These are phyloP conservation scores for Athetis lepigone DNA, from an alignment of 2,888 invertebrate species.

Conservation along the genomic window DNA sequence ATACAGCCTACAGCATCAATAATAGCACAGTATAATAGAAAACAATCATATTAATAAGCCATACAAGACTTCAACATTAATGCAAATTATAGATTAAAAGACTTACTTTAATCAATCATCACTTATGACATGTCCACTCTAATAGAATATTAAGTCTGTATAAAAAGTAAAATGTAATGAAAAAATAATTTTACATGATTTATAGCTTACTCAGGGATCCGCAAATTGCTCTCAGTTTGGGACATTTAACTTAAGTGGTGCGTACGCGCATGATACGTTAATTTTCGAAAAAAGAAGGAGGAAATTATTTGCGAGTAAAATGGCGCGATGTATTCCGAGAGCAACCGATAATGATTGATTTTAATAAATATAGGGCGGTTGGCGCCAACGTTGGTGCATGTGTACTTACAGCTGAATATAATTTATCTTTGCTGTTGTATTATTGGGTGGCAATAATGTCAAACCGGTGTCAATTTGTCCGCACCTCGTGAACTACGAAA, in stretches of 20 bases:
- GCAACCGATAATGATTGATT: conserved; percentile 75
- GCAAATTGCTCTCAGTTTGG: conserved; percentile 88
- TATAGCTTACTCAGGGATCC: conserved; percentile 88
- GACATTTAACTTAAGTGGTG: conserved; percentile 89
- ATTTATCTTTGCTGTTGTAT: conserved; percentile 48
- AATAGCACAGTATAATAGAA: conserved; percentile 26
- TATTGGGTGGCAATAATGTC: conserved; percentile 54
- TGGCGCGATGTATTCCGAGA: conserved; percentile 68
- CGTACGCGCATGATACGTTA: conserved; percentile 79
- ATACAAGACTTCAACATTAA: conserved; percentile 17
- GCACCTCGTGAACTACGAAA: conserved; percentile 13
- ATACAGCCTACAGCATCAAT: conserved; percentile 13
- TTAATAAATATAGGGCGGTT: conserved; percentile 78
- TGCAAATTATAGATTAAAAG: conserved; percentile 53
- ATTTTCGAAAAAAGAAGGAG: conserved; percentile 72
- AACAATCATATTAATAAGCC: conserved; percentile 40
- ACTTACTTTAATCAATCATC: conserved; percentile 65
- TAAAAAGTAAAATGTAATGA: conserved; percentile 77
- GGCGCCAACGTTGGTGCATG: conserved; percentile 52
- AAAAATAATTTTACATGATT: conserved; percentile 89
- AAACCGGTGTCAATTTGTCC: conserved; percentile 57
- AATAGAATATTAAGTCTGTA: conserved; percentile 83
- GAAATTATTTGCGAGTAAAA: conserved; percentile 76
- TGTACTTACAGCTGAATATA: conserved; percentile 50
- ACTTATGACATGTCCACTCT: conserved; percentile 70